These are phyloP conservation scores for silkworm (Bombyx mori) DNA, from an alignment of 1,140 invertebrate species.

Conservation along the genomic window ASM3026992v2 NC_085114.1:10034001-10034500, in stretches of 20 bases:
- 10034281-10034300: neutral
- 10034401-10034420: slow-evolving; percentile 94
- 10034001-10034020: too few species aligned
- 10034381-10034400: slow-evolving; percentile 95
- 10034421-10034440: slow-evolving; percentile 95
- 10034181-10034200: too few species aligned
- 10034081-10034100: too few species aligned
- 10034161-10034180: too few species aligned
- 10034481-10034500: slow-evolving; percentile 93
- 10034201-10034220: too few species aligned
- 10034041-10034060: too few species aligned
- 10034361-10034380: slow-evolving; percentile 89
- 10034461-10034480: slow-evolving; percentile 90
- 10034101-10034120: too few species aligned
- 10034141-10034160: too few species aligned
- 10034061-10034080: too few species aligned
- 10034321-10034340: slow-evolving; percentile 65
- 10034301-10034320: neutral
- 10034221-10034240: too few species aligned
- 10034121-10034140: too few species aligned
- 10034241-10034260: neutral
- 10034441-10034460: slow-evolving; percentile 93
- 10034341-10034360: slow-evolving; percentile 88
- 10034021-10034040: too few species aligned
- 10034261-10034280: neutral